Evolutionary conservation across 2,113 vertebrate species (phyloP), one percentile per base, ranked within the genome.

Genomic region (Pachyramphus minor): DNA sequence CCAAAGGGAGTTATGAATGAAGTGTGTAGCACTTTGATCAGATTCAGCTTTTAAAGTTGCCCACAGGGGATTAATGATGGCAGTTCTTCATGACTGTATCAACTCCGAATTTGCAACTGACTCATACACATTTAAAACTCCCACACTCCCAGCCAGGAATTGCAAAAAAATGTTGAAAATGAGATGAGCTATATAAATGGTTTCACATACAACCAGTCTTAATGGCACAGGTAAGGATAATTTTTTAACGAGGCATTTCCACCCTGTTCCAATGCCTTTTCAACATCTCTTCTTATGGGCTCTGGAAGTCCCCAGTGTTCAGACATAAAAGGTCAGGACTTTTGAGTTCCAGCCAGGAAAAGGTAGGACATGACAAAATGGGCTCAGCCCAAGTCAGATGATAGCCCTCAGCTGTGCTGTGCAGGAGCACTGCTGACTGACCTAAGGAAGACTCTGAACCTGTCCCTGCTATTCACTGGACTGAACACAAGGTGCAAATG

Each of bases 1-100:
- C 91, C 73, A 84, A 62, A 83, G 50, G 25, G 79, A 66, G 84
- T 91, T 84, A 80, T 94, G 45, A 96, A 90, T 84, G 76, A 92
- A 94, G 19, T 41, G 59, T 69, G 50, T 23, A 77, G 41, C 9
- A 24, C 47, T 92, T 80, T 30, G 31, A 89, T 66, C 31, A 84
- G 72, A 66, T 42, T 80, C 55, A 62, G 37, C 42, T 45, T 91
- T 74, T 62, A 23, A 83, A 71, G 17, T 6, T 67, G 60, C 44
- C 64, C 60, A 75, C 30, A 17, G 53, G 39, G 53, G 24, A 87
- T 44, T 45, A 44, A 41, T 28, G 53, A 81, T 41, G 33, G 68
- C 80, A 94, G 42, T 20, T 69, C 64, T 71, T 73, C 47, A 28
- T 14, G n/a, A 59, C 3, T 67, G 23, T 41, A 84, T 75, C 69